Percentiles rank a stretch among this genome's conserved stretches.
These are phyloP conservation scores for Polymixis flavicincta DNA, from an alignment of 2,888 invertebrate species.

Conservation along the genomic window DNA sequence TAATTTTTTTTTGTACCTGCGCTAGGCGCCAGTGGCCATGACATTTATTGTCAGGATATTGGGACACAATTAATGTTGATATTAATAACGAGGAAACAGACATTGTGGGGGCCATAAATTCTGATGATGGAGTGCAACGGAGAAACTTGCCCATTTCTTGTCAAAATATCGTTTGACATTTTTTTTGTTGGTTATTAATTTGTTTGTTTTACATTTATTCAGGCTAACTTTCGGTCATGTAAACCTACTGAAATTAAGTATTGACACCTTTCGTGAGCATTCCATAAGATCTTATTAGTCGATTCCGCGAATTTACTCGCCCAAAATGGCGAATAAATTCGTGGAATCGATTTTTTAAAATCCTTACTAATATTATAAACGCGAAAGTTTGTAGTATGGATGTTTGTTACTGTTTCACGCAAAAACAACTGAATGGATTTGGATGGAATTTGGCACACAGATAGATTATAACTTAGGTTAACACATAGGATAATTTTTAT, in stretches of 20 bases:
- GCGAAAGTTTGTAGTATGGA: too few relatives aligned
- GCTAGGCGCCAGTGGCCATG: conserved; percentile 89
- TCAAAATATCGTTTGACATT: conserved; percentile 80
- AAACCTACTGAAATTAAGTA: neutral
- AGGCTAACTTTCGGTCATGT: neutral
- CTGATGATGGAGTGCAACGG: conserved; percentile 77
- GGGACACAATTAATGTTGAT: conserved; percentile 89
- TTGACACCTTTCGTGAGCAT: neutral
- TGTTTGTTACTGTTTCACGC: too few relatives aligned
- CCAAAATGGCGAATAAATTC: too few relatives aligned
- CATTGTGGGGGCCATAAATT: conserved; percentile 85
- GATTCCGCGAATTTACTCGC: too few relatives aligned
- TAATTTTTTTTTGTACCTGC: conserved; percentile 85
- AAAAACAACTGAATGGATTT: too few relatives aligned
- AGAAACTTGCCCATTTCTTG: conserved; percentile 77
- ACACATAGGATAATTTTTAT: too few relatives aligned
- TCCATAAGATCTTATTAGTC: neutral
- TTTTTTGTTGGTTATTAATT: conserved; percentile 67
- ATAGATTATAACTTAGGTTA: too few relatives aligned
- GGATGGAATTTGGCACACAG: too few relatives aligned
- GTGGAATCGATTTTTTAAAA: too few relatives aligned
- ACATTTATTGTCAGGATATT: conserved; percentile 89
- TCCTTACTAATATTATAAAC: too few relatives aligned
- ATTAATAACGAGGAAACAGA: conserved; percentile 87
- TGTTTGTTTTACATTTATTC: conserved; percentile 38